Evolutionary conservation across 2,888 invertebrate genomes (phyloP).

Genomic region (Xestia c-nigrum): DNA sequence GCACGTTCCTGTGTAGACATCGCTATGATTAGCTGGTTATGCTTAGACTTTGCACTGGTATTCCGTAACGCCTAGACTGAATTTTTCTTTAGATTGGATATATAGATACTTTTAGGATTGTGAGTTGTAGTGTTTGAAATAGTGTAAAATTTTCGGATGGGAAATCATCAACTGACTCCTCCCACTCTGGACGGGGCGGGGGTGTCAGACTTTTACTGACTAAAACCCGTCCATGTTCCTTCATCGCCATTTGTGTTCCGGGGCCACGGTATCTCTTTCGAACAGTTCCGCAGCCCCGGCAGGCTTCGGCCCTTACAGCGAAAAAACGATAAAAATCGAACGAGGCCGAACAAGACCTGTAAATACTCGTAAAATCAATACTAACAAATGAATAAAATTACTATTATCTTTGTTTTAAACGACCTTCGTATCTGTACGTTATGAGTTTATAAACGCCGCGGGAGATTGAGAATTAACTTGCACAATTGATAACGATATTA

Average conservation of each 20-base stretch:
- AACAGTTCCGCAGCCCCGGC: too few species aligned
- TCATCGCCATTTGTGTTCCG: too few species aligned
- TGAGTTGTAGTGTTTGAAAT: neutral
- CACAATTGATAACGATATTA: slow-evolving; percentile 52
- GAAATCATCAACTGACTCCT: too few species aligned
- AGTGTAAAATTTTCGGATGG: neutral
- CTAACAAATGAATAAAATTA: slow-evolving; percentile 66
- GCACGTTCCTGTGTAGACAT: slow-evolving; percentile 48
- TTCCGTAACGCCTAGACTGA: neutral
- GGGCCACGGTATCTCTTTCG: too few species aligned
- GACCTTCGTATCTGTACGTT: slow-evolving; percentile 69
- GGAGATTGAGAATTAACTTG: slow-evolving; percentile 52
- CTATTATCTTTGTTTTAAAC: slow-evolving; percentile 68
- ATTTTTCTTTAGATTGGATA: slow-evolving; percentile 21
- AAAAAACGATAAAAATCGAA: slow-evolving; percentile 1
- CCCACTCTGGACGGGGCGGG: too few species aligned
- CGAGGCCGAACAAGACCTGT: slow-evolving; percentile 60
- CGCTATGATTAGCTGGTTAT: slow-evolving; percentile 32
- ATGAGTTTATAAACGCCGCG: slow-evolving; percentile 38
- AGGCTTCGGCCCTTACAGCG: neutral
- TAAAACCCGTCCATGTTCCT: too few species aligned
- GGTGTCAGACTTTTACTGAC: too few species aligned
- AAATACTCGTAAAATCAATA: slow-evolving; percentile 61
- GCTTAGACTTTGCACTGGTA: slow-evolving; percentile 5
- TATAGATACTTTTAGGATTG: neutral